Conservation (phyloP, 2,888 invertebrate species). For the Mesoligia furuncula region DNA sequence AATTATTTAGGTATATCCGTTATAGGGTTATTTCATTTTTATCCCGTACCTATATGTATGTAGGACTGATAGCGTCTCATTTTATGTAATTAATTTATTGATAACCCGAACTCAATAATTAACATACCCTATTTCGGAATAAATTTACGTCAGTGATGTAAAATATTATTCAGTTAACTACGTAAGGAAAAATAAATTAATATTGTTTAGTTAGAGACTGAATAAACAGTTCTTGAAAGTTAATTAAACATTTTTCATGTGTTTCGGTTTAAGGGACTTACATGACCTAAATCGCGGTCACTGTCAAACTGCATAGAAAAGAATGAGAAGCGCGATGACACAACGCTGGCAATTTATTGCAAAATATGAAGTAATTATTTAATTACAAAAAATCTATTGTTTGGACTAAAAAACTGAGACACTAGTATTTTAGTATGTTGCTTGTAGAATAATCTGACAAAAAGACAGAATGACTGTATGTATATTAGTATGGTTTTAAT, state of each 20-base stretch:
- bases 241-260: background rate
- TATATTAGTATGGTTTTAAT: too few species aligned
- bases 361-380: too few species aligned
- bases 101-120: conserved; percentile 21
- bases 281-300: too few species aligned
- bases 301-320: too few species aligned
- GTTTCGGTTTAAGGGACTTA: conserved; percentile 3
- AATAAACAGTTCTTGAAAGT: background rate
- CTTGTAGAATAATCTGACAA: too few species aligned
- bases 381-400: too few species aligned
- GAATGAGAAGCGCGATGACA: too few species aligned
- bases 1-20: background rate
- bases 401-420: too few species aligned
- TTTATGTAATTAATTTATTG: conserved; percentile 12
- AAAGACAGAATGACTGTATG: too few species aligned
- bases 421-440: too few species aligned
- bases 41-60: background rate
- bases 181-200: conserved; percentile 23
- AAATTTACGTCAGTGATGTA: conserved; percentile 18
- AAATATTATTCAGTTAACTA: background rate
- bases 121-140: conserved; percentile 1
- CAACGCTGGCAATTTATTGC: too few species aligned
- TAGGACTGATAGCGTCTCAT: conserved; percentile 28
- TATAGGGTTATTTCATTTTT: conserved; percentile 6
- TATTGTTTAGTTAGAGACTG: conserved; percentile 6